Evolutionary conservation across 1,140 invertebrate genomes (phyloP).

Genomic region (Aphelinus certus): DNA sequence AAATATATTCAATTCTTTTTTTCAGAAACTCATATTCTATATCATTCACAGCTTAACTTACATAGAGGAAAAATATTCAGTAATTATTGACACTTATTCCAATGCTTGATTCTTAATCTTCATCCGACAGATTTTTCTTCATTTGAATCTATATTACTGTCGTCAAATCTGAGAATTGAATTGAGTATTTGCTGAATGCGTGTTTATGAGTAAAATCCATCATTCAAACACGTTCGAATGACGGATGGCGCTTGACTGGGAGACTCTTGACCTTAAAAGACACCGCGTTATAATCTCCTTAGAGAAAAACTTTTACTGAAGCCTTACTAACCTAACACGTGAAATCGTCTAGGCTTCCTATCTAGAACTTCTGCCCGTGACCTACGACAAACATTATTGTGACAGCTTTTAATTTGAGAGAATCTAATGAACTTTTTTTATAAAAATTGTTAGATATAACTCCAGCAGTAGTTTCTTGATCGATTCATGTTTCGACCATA

Average conservation of each 20-base stretch:
- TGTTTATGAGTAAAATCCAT: constrained; percentile 58
- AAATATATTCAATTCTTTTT: no score
- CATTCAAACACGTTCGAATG: constrained; percentile 44
- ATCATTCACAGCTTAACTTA: no score
- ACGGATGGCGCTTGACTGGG: constrained; percentile 46
- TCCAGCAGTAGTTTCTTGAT: no score
- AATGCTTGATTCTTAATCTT: constrained; percentile 2
- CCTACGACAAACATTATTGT: constrained; percentile 35
- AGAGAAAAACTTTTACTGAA: constrained; percentile 51
- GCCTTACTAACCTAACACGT: constrained; percentile 50
- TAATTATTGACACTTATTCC: background rate
- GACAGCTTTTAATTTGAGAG: no score
- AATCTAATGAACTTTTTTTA: no score
- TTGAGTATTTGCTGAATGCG: constrained; percentile 52
- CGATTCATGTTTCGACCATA: no score
- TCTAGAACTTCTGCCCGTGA: constrained; percentile 35
- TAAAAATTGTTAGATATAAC: no score
- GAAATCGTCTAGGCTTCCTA: constrained; percentile 44
- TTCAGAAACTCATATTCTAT: no score
- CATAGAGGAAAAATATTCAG: background rate
- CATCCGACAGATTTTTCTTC: background rate
- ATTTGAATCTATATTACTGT: constrained; percentile 31
- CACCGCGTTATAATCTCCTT: constrained; percentile 49
- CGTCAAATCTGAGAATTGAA: constrained; percentile 49
- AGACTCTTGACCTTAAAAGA: constrained; percentile 58